A percentile compares a stretch with the other conserved stretches of the same genome.
These are phyloP conservation scores for Phalacrocorax brasilianus DNA, from an alignment of 2,113 vertebrate genomes.

Conservation along the genomic window DNA sequence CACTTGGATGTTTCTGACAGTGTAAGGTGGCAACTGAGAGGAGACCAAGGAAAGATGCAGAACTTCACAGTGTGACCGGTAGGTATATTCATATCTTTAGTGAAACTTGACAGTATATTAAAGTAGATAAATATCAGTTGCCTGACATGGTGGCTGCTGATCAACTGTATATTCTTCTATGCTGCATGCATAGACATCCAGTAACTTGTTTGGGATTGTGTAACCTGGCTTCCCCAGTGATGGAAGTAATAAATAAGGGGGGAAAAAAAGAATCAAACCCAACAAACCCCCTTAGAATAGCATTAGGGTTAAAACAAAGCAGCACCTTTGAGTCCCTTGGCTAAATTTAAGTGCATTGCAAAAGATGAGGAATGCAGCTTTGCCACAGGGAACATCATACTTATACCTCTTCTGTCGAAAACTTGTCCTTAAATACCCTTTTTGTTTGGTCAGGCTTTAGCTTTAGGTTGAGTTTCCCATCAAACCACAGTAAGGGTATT, in stretches of 20 bases:
- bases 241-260: background rate
- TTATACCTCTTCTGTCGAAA: background rate
- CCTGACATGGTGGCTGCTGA: background rate
- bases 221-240: background rate
- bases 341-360: slow-evolving; percentile 11
- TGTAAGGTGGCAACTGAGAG: background rate
- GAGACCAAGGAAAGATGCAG: background rate
- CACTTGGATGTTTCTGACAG: background rate
- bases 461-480: slow-evolving; percentile 45
- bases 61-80: background rate
- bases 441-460: slow-evolving; percentile 25
- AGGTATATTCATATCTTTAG: background rate
- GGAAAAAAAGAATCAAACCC: background rate
- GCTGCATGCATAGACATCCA: background rate
- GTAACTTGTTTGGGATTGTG: background rate
- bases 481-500: slow-evolving; percentile 50
- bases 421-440: slow-evolving; percentile 36
- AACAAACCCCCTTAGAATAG: background rate
- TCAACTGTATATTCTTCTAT: background rate
- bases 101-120: background rate
- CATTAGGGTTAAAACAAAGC: slow-evolving; percentile 2
- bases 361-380: slow-evolving; percentile 23
- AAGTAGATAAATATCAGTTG: background rate
- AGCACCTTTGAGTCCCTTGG: background rate
- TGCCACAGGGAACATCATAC: background rate